Evolutionary conservation across 2,113 vertebrate genomes (phyloP).

Genomic region (Pangasianodon gigas): DNA sequence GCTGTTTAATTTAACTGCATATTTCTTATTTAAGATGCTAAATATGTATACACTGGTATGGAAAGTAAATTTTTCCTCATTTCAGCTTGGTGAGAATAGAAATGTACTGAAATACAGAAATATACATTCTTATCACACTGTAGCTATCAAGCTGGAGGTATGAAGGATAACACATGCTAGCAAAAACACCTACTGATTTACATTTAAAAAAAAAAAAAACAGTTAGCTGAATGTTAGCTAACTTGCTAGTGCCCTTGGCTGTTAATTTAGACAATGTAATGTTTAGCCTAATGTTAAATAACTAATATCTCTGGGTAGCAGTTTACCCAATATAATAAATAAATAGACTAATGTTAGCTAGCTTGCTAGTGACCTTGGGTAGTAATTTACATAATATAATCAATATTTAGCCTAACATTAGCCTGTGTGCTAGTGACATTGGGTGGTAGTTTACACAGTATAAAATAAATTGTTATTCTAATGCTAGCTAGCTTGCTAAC

Average conservation of each 20-base stretch:
- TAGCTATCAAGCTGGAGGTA: neutral
- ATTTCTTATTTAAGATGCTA: neutral
- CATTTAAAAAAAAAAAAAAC: neutral
- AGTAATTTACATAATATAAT: neutral
- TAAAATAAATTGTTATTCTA: neutral
- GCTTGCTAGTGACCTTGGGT: neutral
- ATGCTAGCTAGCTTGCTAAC: neutral
- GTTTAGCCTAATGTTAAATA: neutral
- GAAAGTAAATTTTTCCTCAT: neutral
- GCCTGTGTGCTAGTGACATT: neutral
- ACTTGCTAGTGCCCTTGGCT: neutral
- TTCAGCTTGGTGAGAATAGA: neutral
- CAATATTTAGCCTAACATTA: neutral
- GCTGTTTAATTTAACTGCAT: neutral
- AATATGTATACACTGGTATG: neutral
- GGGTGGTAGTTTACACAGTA: neutral
- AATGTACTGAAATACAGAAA: too few relatives aligned
- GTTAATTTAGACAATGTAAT: neutral
- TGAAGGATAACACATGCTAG: neutral
- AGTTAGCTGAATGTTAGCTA: neutral
- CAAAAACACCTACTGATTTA: neutral
- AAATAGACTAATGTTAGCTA: neutral
- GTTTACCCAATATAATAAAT: neutral
- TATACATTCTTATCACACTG: neutral
- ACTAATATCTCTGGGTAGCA: neutral